Base-by-base conservation (phyloP, 2,797 vertebrate genomes). In the Sebastes vulpes region DNA sequence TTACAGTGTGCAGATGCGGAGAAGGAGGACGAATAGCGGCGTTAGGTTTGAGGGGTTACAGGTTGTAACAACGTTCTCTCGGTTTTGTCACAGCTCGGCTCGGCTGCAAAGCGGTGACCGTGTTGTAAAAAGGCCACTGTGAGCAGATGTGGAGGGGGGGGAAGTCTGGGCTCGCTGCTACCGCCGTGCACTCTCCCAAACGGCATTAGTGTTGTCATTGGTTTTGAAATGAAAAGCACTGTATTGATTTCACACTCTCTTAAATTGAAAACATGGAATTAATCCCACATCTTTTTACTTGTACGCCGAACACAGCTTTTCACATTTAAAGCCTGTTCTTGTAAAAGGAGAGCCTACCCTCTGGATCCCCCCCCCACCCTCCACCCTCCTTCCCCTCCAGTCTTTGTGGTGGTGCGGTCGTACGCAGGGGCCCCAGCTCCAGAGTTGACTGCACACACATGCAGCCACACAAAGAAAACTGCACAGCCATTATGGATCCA, bases 391-490 rank as follows among this genome's bases (percentile, higher is more conserved):
- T 6, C 42, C 46, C 57, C 63, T 9, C 31, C 10, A n/a, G 66
- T 72, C 92, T 92, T 90, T 92, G 85, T 92, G 73, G 85, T 79
- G 59, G 71, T 88, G 83, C 88, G 85, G 82, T 81, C 63, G 50
- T 80, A 83, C 87, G 84, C 84, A 65, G 92, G 76, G 86, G 88
- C 92, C 91, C 87, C 66, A 46, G 83, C 83, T 88, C 74, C 79
- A 78, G 82, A 90, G 88, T 80, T 90, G 88, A 94, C 90, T 91
- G 90, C 91, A 82, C 92, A 92, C 83, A 90, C 90, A 93, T 84
- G 77, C 83, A 79, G 76, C 80, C 79, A 75, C 89, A 95, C 93
- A 96, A 96, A 95, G 92, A 85, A 89, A 88, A 71, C 85, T 78
- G 77, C 90, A 90, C 81, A 75, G 75, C 86, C 88, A 91, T 93